Percentiles rank a stretch among this genome's conserved stretches.
Evolutionary conservation across 2,888 invertebrate species (phyloP).

Genomic region (Sminthurides aquaticus): DNA sequence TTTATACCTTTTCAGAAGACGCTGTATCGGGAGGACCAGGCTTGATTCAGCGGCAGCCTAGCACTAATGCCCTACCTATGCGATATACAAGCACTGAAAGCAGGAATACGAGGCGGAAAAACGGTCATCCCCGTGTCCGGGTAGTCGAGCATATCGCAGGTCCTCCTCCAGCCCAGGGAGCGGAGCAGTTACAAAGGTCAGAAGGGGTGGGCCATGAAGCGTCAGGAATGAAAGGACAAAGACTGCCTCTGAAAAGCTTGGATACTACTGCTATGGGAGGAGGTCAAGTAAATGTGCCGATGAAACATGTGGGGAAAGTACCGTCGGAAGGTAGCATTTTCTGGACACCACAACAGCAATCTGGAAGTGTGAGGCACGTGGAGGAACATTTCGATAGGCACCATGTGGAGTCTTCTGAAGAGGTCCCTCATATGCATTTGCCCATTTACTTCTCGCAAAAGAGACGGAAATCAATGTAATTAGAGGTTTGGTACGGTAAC

Average conservation of each 20-base stretch:
- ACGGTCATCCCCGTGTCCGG: neutral
- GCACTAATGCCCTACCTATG: neutral
- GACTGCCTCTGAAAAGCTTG: neutral
- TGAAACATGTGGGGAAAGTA: neutral
- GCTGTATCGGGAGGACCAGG: too few species aligned
- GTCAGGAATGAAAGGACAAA: neutral
- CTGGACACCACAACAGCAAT: neutral
- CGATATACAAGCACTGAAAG: neutral
- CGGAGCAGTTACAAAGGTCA: neutral
- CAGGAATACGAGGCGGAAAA: neutral
- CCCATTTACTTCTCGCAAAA: neutral
- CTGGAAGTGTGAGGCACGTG: neutral
- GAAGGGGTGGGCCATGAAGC: neutral
- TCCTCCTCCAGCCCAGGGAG: constrained; percentile 2
- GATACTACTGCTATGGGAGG: neutral
- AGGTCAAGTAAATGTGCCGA: neutral
- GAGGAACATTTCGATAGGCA: too few species aligned
- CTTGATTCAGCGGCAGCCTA: neutral
- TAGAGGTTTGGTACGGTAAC: too few species aligned
- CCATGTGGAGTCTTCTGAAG: neutral
- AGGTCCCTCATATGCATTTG: neutral
- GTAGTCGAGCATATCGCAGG: neutral
- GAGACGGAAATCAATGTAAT: neutral
- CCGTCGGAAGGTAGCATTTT: neutral
- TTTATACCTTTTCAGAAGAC: too few species aligned